Evolutionary conservation across 2,113 vertebrate species (phyloP), one percentile per base, ranked within the genome.

Genomic region (Trematocara stigmaticum): DNA sequence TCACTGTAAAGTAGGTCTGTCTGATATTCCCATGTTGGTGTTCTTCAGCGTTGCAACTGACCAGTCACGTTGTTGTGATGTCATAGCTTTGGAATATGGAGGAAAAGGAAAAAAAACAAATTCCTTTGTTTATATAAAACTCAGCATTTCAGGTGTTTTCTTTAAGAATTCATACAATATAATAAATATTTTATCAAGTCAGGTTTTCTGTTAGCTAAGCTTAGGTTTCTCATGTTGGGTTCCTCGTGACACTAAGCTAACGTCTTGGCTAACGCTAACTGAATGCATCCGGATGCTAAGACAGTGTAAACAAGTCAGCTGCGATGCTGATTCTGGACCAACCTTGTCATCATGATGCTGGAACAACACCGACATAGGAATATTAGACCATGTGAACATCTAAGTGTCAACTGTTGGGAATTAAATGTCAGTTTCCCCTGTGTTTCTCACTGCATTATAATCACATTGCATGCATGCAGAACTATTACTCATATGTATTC

Each of bases 31-130:
- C 53, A 56, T 13, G 53, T 56, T 56, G 20, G 11, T 56, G 20
- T 56, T 26, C 3, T 6, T 56, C 53, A 66, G 34, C 2, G 2
- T 12, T 64, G 29, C 57, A 34, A 61, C 57, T 61, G 15, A 61
- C 57, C 57, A 61, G 0, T 18, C 31, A 0, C 57, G 0, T 0
- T 18, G 6, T 38, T 64, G 59, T 5, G 59, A 20, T 64, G 59
- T 64, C 34, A 64, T 64, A 64, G 34, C 18, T 64, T 64, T 38
- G 10, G 59, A 38, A 64, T 7, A 35, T 61, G 0, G 31, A 35
- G 16, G 59, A 4, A 64, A 64, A 64, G 16, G 1, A 64, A 64
- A 64, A 64, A 64, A 64, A 64, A 0, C 6, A 0, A 66, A 66
- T 66, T 20, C 10, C 6, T 66, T 66, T 66, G 59, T 66, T 66